phyloP scores from a whole-genome alignment of 2,888 invertebrate species.

The Scrobipalpa atriplicella region DNA sequence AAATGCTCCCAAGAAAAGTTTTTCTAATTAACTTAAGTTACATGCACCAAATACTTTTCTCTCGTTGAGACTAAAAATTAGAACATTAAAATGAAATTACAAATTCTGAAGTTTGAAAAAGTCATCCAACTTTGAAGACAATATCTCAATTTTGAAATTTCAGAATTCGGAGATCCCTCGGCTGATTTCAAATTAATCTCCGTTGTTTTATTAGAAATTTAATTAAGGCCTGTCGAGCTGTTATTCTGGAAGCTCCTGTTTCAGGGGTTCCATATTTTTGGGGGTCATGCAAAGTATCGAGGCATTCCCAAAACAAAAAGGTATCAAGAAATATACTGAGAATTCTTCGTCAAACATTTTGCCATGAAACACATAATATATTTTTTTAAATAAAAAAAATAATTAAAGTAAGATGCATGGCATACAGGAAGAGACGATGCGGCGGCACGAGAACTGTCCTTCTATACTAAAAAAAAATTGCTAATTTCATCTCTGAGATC shows the following conservation, averaged over 20 bases:
- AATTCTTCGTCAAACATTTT: no score
- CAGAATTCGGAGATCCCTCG: slow-evolving; percentile 2
- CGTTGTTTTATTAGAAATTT: slow-evolving; percentile 14
- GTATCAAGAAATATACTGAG: no score
- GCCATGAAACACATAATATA: no score
- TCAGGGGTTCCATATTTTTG: not conserved
- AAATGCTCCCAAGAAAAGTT: not conserved
- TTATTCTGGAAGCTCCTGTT: not conserved
- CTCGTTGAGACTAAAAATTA: not conserved
- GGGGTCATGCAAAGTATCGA: not conserved
- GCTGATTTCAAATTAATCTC: slow-evolving; percentile 10
- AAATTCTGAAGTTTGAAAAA: not conserved
- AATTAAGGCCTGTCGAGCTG: not conserved
- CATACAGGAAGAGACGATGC: no score
- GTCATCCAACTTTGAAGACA: slow-evolving; percentile 10
- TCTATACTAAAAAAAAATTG: no score
- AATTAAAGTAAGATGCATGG: no score
- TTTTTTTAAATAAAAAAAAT: no score
- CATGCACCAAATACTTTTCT: not conserved
- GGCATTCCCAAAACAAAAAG: no score
- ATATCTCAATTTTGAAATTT: slow-evolving; percentile 12
- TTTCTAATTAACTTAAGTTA: slow-evolving; percentile 5
- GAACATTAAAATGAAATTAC: slow-evolving; percentile 3
- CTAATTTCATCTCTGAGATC: no score
- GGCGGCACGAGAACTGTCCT: no score